Conservation (phyloP, 2,888 invertebrate species). For the Physocephala rufipes region DNA sequence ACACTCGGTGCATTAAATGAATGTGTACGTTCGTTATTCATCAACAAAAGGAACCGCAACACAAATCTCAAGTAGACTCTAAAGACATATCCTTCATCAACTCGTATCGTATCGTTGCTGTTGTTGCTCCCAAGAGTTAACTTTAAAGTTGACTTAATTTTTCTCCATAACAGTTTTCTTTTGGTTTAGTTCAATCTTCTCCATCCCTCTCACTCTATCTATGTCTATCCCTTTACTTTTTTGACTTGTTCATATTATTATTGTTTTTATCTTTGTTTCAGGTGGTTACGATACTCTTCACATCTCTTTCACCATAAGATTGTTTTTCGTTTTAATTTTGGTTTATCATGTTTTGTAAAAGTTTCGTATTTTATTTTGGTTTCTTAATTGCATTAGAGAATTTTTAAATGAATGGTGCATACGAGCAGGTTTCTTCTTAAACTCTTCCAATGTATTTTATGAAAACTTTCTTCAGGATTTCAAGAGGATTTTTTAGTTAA, state of each 20-base stretch:
- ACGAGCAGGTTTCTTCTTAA: constrained; percentile 6
- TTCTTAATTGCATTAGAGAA: constrained; percentile 38
- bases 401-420: constrained; percentile 21
- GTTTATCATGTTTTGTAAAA: constrained; percentile 28
- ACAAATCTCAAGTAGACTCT: too few relatives aligned
- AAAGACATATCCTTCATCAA: too few relatives aligned
- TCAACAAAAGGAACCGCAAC: too few relatives aligned
- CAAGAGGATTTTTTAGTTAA: neutral
- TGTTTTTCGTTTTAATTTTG: neutral
- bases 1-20: too few relatives aligned
- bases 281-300: neutral
- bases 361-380: constrained; percentile 24
- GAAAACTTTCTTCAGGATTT: neutral
- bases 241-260: neutral
- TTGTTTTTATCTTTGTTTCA: constrained; percentile 1
- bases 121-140: too few relatives aligned
- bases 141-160: too few relatives aligned
- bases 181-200: neutral
- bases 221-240: neutral
- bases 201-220: neutral
- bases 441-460: neutral
- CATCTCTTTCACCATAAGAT: too few relatives aligned
- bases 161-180: neutral
- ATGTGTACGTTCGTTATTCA: too few relatives aligned
- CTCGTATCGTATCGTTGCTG: too few relatives aligned